Evolutionary conservation across 2,113 vertebrate species (phyloP).

Genomic region (Rhabdomys dilectus): DNA sequence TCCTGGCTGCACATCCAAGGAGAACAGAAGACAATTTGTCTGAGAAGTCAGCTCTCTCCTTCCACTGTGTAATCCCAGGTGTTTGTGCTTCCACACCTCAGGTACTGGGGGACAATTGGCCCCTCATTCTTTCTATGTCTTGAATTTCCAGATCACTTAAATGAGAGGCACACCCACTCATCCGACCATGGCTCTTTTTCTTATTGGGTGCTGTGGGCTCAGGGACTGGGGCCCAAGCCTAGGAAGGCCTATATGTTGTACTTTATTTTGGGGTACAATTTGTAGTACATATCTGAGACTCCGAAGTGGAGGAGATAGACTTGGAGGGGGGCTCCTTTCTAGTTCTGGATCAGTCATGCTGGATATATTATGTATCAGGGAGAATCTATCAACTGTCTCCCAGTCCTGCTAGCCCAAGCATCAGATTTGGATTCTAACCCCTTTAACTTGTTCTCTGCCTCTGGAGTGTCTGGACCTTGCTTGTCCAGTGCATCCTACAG

Average conservation of each 20-base stretch:
- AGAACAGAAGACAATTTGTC: too few species aligned
- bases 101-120: not conserved
- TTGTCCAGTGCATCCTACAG: not conserved
- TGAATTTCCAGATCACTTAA: not conserved
- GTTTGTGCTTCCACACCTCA: not conserved
- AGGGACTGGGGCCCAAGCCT: fast-evolving
- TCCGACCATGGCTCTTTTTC: not conserved
- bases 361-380: too few species aligned
- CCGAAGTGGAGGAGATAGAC: not conserved
- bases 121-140: not conserved
- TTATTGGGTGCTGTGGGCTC: not conserved
- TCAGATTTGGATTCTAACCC: not conserved
- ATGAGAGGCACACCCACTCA: not conserved
- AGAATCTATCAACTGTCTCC: too few species aligned
- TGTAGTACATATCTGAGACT: not conserved
- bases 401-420: not conserved
- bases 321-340: not conserved
- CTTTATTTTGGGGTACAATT: not conserved
- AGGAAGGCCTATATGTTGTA: not conserved
- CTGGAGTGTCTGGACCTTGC: fast-evolving
- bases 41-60: not conserved
- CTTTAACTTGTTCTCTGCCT: not conserved
- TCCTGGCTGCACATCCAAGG: not conserved
- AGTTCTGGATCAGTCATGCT: too few species aligned
- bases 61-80: not conserved